Base-by-base conservation (phyloP, 2,113 vertebrate species). In the Apodemus speciosus region DNA sequence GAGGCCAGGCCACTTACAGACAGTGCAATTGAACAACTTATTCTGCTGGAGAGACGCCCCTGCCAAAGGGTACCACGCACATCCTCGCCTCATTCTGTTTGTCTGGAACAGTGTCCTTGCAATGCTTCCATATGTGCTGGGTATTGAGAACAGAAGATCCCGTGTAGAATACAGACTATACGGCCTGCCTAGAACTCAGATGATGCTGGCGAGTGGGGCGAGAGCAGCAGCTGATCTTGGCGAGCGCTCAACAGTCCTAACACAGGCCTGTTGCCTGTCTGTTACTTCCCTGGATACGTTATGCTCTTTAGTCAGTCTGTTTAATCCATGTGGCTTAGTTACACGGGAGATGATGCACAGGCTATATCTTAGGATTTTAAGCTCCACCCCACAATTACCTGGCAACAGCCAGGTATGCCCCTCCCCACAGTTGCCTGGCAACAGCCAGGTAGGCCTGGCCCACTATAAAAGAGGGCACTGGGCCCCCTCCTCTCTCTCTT, bases 111-210 rank as follows among this genome's bases (percentile, higher is more conserved):
- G 35, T 1, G n/a, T 32, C 77, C 68, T 90, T 3, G 76, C 88
- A 77, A 13, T 60, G 21, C 43, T 72, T 83, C 51, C 58, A 84
- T 58, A 49, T 90, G 69, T 27, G 85, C 13, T 71, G 64, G 35
- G 9, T 85, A 76, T 64, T 95, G 68, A 38, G n/a, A 89, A 72
- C 38, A 94, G 21, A 81, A 89, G 90, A 62, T 73, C 51, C 77
- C 32, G 21, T 15, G 66, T 23, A 86, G 27, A 94, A 79, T 68
- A 27, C 27, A 76, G 23, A 77, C 73, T 81, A 71, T 53, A 88
- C 14, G 35, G 32, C 32, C 89, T 68, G 46, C 86, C n/a, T 75
- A 56, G 3, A 77, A 69, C 73, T 92, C 86, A 77, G 68, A 85
- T 71, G 51, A 56, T 40, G 43, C 40, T 56, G 21, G 32, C 43